A percentile compares a stretch with the other conserved stretches of the same genome.
Evolutionary conservation across 2,888 invertebrate species (phyloP).

Genomic region (Morpho deidamia): DNA sequence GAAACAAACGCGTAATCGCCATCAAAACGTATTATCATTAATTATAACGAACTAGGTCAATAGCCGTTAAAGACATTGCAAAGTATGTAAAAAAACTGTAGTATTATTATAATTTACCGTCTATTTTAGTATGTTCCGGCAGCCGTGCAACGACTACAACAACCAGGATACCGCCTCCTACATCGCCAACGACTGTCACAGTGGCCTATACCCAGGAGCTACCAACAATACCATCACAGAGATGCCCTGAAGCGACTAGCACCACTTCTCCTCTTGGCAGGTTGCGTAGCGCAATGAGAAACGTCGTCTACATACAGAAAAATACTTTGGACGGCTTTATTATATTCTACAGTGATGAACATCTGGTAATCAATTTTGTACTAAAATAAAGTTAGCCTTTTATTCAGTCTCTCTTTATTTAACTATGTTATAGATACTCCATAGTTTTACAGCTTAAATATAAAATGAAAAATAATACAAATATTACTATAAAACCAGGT

Average conservation of each 20-base stretch:
- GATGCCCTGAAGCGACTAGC: slow-evolving; percentile 48
- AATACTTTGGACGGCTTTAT: slow-evolving; percentile 83
- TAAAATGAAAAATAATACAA: no score
- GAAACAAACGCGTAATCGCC: no score
- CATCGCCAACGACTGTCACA: slow-evolving; percentile 35
- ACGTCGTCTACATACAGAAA: slow-evolving; percentile 51
- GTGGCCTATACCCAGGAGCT: slow-evolving; percentile 41
- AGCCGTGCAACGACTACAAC: slow-evolving; percentile 36
- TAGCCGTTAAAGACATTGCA: no score
- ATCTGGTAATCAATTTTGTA: slow-evolving; percentile 78
- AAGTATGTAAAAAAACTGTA: no score
- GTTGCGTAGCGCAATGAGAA: slow-evolving; percentile 74
- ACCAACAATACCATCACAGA: slow-evolving; percentile 32
- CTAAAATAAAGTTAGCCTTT: no score
- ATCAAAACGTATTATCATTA: no score
- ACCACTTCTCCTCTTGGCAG: slow-evolving; percentile 45
- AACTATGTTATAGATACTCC: no score
- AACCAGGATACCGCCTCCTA: slow-evolving; percentile 29
- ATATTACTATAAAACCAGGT: no score
- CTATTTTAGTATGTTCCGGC: slow-evolving; percentile 43
- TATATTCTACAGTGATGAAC: slow-evolving; percentile 88
- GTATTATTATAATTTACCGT: neutral
- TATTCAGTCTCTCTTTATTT: no score
- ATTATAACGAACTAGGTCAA: no score
- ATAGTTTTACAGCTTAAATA: no score